phyloP scores from a whole-genome alignment of 2,888 invertebrate genomes.

The Habroteleia sp. region DNA sequence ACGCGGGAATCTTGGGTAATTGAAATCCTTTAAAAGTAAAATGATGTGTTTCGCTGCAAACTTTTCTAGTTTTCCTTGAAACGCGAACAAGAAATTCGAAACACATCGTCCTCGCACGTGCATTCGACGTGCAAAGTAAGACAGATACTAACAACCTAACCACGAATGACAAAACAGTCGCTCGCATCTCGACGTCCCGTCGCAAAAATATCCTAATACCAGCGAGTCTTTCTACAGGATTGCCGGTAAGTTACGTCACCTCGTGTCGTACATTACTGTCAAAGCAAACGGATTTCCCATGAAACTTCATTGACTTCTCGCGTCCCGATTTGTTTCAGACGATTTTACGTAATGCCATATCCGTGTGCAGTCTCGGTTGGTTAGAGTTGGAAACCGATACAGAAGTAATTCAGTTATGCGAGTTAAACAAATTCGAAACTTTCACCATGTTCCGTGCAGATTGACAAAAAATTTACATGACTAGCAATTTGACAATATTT shows the following conservation, averaged over 20 bases:
- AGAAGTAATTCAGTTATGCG: neutral
- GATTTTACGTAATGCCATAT: slow-evolving; percentile 3
- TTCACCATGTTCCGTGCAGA: neutral
- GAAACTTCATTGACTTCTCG: slow-evolving; percentile 2
- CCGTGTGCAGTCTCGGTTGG: too few relatives aligned
- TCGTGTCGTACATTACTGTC: slow-evolving; percentile 7
- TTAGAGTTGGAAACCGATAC: too few relatives aligned
- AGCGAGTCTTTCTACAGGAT: slow-evolving; percentile 26
- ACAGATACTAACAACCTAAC: slow-evolving; percentile 64
- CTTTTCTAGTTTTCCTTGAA: too few relatives aligned
- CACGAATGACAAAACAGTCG: slow-evolving; percentile 62
- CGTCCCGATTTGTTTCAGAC: slow-evolving; percentile 10
- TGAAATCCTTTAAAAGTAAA: too few relatives aligned
- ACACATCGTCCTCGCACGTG: slow-evolving; percentile 56
- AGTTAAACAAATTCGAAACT: neutral
- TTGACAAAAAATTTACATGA: too few relatives aligned
- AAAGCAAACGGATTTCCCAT: slow-evolving; percentile 3
- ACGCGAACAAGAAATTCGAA: too few relatives aligned
- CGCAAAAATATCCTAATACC: slow-evolving; percentile 16
- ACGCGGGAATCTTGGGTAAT: slow-evolving; percentile 25
- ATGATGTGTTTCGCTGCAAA: too few relatives aligned
- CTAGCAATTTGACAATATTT: too few relatives aligned
- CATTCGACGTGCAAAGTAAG: slow-evolving; percentile 65
- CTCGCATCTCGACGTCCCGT: slow-evolving; percentile 8
- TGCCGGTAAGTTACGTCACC: slow-evolving; percentile 14